Conservation (phyloP, 64 coral and sea anemone species). For the Porites lutea region DNA sequence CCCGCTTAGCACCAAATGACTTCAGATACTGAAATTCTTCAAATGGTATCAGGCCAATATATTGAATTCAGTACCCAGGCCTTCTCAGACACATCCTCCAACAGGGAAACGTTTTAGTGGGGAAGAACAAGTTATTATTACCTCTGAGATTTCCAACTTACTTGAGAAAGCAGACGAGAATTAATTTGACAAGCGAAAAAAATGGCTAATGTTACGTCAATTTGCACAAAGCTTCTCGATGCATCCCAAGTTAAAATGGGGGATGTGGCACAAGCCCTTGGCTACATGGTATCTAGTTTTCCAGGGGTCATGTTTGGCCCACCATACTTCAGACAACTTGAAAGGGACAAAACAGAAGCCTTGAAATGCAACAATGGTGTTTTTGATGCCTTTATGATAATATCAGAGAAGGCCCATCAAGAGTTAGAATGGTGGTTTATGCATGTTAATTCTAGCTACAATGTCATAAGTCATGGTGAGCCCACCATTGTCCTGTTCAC, state of each 20-base stretch:
- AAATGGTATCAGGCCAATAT: conserved; percentile 48
- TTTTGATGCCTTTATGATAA: conserved; percentile 26
- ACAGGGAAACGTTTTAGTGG: background rate
- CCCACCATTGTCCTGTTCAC: background rate
- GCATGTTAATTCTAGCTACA: background rate
- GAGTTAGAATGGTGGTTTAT: conserved; percentile 43
- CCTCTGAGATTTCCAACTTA: background rate
- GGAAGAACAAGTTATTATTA: background rate
- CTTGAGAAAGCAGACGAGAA: conserved; percentile 1
- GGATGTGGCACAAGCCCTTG: too few relatives aligned
- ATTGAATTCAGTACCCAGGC: conserved; percentile 1
- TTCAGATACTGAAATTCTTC: conserved; percentile 30
- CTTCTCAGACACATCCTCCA: background rate
- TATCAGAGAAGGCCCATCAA: conserved; percentile 3
- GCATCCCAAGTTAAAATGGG: too few relatives aligned
- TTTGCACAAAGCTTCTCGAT: too few relatives aligned
- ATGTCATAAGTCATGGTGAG: background rate
- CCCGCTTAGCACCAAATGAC: conserved; percentile 36
- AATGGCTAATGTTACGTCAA: too few relatives aligned
- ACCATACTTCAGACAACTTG: conserved; percentile 41
- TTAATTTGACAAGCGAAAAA: background rate
- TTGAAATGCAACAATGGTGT: conserved; percentile 5
- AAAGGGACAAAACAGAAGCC: conserved; percentile 39
- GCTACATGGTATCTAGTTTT: conserved; percentile 52
- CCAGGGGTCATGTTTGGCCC: conserved; percentile 15